Base-by-base conservation (phyloP, 2,888 invertebrate species). In the Acleris laterana region DNA sequence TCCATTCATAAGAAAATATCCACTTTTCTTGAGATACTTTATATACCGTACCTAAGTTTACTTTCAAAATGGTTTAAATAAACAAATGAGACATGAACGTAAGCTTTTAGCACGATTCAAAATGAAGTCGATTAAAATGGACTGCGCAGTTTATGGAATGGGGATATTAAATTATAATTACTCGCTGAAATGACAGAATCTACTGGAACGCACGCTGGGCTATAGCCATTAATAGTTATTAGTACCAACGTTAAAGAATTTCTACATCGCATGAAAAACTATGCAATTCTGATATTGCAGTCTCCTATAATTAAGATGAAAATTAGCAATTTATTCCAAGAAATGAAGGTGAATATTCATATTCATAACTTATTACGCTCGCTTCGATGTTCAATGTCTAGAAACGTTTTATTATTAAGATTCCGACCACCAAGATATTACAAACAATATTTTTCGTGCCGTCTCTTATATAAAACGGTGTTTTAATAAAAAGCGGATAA, bases 401-500 rank as follows among this genome's bases (percentile, higher is more conserved):
- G 38, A 46, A 38, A 19, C 11, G 46, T 61, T 66, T 61, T 49
- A 59, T 58, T 50, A 66, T 51, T 55, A 32, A n/a, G 50, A 51
- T 44, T 46, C 28, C 28, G 22, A 56, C 56, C 56, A 51, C 56
- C 44, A 44, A n/a, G 51, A 66, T 70, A 74, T 72, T 72, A 71
- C 70, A 72, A 72, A 79, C 80, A 81, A 77, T 80, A 83, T 86
- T 85, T 89, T 87, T 86, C 83, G 78, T 79, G 76, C 74, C 80
- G 76, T 78, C 80, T 77, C 83, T 80, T 81, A 77, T 79, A 87
- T 84, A 84, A 82, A 82, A 81, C 84, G 82, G 81, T 89, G 88
- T 90, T 91, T 90, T 91, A 92, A 91, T 91, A 92, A 91, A 66
- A 89, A 88, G 79, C 85, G 91, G 91, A 90, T 91, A 85, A 89